phyloP scores from a whole-genome alignment of 2,888 invertebrate species.

The Pseudeuparius sepicola region DNA sequence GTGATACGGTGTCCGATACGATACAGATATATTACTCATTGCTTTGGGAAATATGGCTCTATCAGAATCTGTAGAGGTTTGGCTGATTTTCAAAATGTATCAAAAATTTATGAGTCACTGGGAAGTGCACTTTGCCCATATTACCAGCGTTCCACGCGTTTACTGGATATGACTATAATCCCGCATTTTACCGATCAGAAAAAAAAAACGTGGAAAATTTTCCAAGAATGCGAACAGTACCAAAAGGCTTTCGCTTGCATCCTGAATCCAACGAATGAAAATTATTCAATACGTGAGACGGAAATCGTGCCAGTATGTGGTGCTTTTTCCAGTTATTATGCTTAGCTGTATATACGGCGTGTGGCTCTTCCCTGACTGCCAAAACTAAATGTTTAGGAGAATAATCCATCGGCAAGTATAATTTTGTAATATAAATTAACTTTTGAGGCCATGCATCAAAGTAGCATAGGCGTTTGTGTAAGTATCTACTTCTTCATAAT shows the following conservation, averaged over 20 bases:
- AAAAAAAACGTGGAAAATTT: constrained; percentile 7
- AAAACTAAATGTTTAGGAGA: too few species aligned
- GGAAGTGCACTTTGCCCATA: constrained; percentile 1
- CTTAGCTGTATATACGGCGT: constrained; percentile 5
- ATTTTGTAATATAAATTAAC: too few species aligned
- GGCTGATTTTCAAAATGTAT: constrained; percentile 2
- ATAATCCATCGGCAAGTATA: too few species aligned
- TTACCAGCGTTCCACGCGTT: constrained; percentile 9
- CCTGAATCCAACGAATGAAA: neutral
- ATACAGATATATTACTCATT: constrained; percentile 6
- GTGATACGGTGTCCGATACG: too few species aligned
- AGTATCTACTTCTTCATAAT: too few species aligned
- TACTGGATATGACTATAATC: constrained; percentile 7
- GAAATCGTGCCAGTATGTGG: too few species aligned
- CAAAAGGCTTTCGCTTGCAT: constrained; percentile 1
- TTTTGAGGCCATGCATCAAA: too few species aligned
- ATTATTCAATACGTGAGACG: too few species aligned
- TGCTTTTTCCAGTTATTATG: too few species aligned
- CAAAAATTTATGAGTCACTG: constrained; percentile 6
- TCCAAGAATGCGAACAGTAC: constrained; percentile 2
- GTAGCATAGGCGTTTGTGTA: too few species aligned
- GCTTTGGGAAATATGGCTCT: constrained; percentile 2
- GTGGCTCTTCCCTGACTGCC: too few species aligned
- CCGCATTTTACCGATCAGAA: constrained; percentile 3
- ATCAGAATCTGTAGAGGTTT: constrained; percentile 2